A percentile compares a stretch with the other conserved stretches of the same genome.
These are phyloP conservation scores for Passerina amoena DNA, from an alignment of 2,113 vertebrate species.

Conservation along the genomic window DNA sequence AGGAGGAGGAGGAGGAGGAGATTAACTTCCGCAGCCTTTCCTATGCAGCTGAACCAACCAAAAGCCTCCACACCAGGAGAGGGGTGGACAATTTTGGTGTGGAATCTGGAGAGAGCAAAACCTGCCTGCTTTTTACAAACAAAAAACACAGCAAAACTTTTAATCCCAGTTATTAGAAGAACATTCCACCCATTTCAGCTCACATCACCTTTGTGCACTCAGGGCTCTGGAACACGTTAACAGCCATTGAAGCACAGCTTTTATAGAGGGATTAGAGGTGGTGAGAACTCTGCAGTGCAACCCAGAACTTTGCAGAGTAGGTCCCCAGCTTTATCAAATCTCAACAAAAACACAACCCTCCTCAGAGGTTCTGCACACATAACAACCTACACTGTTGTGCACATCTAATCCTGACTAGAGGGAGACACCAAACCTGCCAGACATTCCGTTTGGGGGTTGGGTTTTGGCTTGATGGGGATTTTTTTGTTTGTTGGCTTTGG, in stretches of 20 bases:
- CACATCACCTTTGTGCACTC: not conserved
- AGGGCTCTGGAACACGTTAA: not conserved
- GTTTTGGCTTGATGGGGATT: not conserved
- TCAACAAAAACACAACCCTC: not conserved
- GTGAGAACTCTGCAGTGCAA: not conserved
- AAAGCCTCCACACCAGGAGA: not conserved
- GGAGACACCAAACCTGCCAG: not conserved
- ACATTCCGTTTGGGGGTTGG: fast-evolving
- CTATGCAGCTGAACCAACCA: not conserved
- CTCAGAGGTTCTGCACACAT: not conserved
- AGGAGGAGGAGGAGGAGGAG: not conserved
- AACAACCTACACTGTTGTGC: fast-evolving
- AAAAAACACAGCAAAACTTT: not conserved
- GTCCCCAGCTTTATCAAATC: not conserved
- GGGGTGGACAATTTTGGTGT: not conserved
- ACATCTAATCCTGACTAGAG: not conserved
- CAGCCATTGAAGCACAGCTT: not conserved
- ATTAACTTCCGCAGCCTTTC: not conserved
- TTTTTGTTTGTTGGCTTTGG: not conserved
- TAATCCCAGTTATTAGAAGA: not conserved
- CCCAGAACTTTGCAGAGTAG: not conserved
- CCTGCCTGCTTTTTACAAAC: not conserved
- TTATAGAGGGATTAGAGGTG: not conserved
- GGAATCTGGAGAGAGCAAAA: not conserved
- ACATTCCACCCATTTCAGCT: not conserved